Conservation (phyloP, 2,797 vertebrate species). For the Sebastes trivittatus region DNA sequence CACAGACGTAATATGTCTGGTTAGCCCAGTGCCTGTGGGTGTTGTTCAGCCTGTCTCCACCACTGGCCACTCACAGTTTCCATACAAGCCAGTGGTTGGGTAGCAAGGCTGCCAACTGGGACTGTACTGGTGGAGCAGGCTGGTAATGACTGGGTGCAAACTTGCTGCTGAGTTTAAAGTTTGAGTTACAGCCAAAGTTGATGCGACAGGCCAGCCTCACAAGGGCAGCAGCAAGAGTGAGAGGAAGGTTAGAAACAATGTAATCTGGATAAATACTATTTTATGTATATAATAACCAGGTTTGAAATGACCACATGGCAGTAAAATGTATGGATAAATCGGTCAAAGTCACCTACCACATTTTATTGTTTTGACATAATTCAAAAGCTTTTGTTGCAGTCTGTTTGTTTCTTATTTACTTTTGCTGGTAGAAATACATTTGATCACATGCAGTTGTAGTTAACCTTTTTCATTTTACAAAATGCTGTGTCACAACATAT, state of each 20-base stretch:
- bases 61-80: slow-evolving; percentile 44
- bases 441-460: not conserved
- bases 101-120: not conserved
- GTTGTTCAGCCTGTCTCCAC: slow-evolving; percentile 7
- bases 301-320: not conserved
- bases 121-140: not conserved
- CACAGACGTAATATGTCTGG: not conserved
- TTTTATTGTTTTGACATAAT: not conserved
- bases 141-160: slow-evolving; percentile 42
- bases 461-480: not conserved
- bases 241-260: not conserved
- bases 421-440: not conserved
- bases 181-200: not conserved
- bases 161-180: slow-evolving; percentile 1
- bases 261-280: not conserved
- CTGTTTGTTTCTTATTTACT: not conserved
- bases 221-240: not conserved
- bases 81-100: slow-evolving; percentile 27
- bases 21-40: not conserved
- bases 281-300: not conserved
- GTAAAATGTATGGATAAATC: not conserved
- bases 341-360: not conserved
- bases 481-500: not conserved
- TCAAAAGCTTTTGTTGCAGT: not conserved
- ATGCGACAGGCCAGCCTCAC: not conserved